A percentile compares a stretch with the other conserved stretches of the same genome.
Conservation (phyloP, 2,888 invertebrate species). For the Hydropsyche betteni region DNA sequence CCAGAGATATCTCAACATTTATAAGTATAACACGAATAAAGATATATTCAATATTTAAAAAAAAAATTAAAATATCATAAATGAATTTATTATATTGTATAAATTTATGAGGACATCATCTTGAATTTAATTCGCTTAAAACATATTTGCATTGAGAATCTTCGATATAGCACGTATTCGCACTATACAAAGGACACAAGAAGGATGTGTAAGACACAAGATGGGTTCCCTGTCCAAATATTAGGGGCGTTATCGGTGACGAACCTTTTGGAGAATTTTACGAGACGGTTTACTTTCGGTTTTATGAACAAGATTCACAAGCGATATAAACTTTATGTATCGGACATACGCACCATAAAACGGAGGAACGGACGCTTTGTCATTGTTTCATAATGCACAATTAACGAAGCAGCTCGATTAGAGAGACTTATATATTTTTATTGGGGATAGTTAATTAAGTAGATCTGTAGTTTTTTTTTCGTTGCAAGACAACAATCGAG, state of each 20-base stretch:
- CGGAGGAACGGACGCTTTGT: not conserved
- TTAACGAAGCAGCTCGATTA: not conserved
- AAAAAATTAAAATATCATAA: too few relatives aligned
- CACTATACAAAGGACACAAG: slow-evolving; percentile 9
- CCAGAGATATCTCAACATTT: too few relatives aligned
- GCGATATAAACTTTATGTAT: slow-evolving; percentile 23
- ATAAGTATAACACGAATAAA: too few relatives aligned
- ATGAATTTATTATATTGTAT: too few relatives aligned
- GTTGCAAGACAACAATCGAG: not conserved
- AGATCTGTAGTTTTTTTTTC: too few relatives aligned
- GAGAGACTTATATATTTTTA: not conserved
- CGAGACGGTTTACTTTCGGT: slow-evolving; percentile 23
- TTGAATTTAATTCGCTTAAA: too few relatives aligned
- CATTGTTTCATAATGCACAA: slow-evolving; percentile 5
- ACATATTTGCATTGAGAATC: too few relatives aligned
- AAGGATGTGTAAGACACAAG: slow-evolving; percentile 27
- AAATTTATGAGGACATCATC: too few relatives aligned
- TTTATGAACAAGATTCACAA: slow-evolving; percentile 22
- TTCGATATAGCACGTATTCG: not conserved
- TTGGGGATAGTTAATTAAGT: too few relatives aligned
- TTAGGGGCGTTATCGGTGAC: slow-evolving; percentile 32
- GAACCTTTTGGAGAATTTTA: slow-evolving; percentile 29
- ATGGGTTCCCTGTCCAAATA: slow-evolving; percentile 14
- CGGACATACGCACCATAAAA: not conserved
- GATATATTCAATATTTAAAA: too few relatives aligned